phyloP scores from a whole-genome alignment of 2,888 invertebrate species.

The Ferdinandea cuprea region DNA sequence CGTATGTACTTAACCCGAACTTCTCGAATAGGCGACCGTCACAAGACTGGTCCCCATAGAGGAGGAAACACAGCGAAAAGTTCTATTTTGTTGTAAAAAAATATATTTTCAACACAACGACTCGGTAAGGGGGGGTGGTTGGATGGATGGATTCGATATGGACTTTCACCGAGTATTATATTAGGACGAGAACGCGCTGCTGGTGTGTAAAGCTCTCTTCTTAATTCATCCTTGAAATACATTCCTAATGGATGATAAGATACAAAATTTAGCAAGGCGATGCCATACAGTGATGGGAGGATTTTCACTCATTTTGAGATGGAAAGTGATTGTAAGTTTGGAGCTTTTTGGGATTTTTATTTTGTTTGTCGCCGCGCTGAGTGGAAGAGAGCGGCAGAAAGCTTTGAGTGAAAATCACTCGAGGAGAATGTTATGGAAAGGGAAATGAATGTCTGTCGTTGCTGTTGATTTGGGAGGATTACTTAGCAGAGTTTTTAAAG shows the following conservation, averaged over 20 bases:
- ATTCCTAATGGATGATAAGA: constrained; percentile 67
- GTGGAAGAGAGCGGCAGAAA: constrained; percentile 54
- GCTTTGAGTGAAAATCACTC: constrained; percentile 17
- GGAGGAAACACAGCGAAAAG: constrained; percentile 64
- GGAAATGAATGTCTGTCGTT: constrained; percentile 28
- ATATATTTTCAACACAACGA: background rate
- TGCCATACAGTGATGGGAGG: background rate
- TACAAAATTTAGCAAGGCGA: constrained; percentile 26
- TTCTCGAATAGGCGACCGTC: constrained; percentile 73
- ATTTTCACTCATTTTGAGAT: constrained; percentile 70
- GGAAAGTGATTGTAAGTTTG: constrained; percentile 61
- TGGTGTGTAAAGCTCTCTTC: constrained; percentile 42
- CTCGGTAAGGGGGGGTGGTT: background rate
- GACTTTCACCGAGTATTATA: constrained; percentile 33
- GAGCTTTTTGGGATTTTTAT: constrained; percentile 15
- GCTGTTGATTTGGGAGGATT: background rate
- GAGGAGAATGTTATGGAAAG: too few relatives aligned
- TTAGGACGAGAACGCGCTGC: constrained; percentile 9
- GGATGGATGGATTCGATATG: background rate
- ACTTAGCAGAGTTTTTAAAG: too few relatives aligned
- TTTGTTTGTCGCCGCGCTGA: constrained; percentile 4
- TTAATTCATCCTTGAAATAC: constrained; percentile 72
- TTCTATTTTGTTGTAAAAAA: constrained; percentile 43
- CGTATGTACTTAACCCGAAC: constrained; percentile 70
- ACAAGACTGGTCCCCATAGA: constrained; percentile 72